A percentile compares a stretch with the other conserved stretches of the same genome.
These are phyloP conservation scores for Bombus difficillimus DNA, from an alignment of 1,140 invertebrate species.

Conservation along the genomic window DNA sequence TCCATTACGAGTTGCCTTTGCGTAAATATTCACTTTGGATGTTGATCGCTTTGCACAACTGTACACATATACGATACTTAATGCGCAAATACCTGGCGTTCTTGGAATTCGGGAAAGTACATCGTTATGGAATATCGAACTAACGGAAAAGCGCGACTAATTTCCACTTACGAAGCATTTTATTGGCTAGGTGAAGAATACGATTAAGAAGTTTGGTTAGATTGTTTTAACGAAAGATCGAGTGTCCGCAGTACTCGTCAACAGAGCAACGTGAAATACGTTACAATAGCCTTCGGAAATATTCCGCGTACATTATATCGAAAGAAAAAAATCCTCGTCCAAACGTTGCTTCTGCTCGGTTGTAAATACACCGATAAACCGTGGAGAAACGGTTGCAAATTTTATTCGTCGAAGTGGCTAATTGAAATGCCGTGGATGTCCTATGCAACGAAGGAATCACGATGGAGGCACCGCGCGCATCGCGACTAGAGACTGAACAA, in stretches of 20 bases:
- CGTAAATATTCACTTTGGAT: neutral
- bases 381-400: slow-evolving; percentile 9
- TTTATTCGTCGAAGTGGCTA: slow-evolving; percentile 34
- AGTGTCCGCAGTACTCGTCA: too few relatives aligned
- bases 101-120: neutral
- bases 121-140: too few relatives aligned
- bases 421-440: slow-evolving; percentile 50
- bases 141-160: too few relatives aligned
- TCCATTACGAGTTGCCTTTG: neutral
- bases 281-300: too few relatives aligned
- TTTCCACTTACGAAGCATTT: too few relatives aligned
- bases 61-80: neutral
- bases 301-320: too few relatives aligned
- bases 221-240: too few relatives aligned
- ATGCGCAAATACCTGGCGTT: neutral
- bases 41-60: neutral
- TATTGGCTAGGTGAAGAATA: too few relatives aligned
- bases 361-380: neutral
- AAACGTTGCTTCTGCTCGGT: too few relatives aligned
- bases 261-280: too few relatives aligned
- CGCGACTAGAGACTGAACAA: slow-evolving; percentile 59
- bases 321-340: neutral
- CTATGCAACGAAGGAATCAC: slow-evolving; percentile 48
- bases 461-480: slow-evolving; percentile 52
- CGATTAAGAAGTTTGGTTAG: too few relatives aligned